Percentiles rank a stretch among this genome's conserved stretches.
These are phyloP conservation scores for Calliscelio sp. DNA, from an alignment of 2,888 invertebrate genomes.

Conservation along the genomic window DNA sequence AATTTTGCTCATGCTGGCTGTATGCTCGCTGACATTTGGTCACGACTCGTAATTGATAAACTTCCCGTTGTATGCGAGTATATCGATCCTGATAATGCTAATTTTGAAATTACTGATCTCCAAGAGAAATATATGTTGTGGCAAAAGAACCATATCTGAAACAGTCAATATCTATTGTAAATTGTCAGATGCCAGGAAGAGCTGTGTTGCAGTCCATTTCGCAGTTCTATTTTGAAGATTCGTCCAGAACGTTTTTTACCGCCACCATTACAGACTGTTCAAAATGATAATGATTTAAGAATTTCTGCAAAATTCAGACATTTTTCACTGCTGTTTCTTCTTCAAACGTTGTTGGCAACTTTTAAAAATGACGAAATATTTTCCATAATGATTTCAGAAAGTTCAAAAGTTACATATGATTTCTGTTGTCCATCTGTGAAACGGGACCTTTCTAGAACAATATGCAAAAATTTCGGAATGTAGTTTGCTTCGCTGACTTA, in stretches of 20 bases:
- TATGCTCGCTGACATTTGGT: conserved; percentile 80
- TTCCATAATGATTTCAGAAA: no score
- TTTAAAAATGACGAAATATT: no score
- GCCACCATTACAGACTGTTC: conserved; percentile 10
- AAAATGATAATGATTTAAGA: conserved; percentile 58
- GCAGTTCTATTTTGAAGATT: conserved; percentile 33
- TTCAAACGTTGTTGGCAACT: no score
- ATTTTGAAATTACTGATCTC: conserved; percentile 34
- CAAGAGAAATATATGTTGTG: no score
- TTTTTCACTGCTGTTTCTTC: conserved; percentile 1
- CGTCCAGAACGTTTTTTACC: conserved; percentile 30
- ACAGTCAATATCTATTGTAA: conserved; percentile 73
- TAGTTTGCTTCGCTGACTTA: no score
- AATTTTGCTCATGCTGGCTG: conserved; percentile 82
- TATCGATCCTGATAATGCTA: conserved; percentile 1
- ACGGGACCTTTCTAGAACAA: no score
- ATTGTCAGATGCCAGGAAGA: conserved; percentile 32
- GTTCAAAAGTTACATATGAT: no score
- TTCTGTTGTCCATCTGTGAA: no score
- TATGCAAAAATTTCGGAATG: no score
- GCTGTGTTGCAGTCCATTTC: conserved; percentile 23
- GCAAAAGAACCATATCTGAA: conserved; percentile 75
- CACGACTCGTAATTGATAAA: conserved; percentile 76
- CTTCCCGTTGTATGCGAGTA: conserved; percentile 58
- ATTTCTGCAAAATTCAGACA: conserved; percentile 35